A percentile compares a stretch with the other conserved stretches of the same genome.
Conservation (phyloP, 1,140 invertebrate species). For the Eupeodes corollae region DNA sequence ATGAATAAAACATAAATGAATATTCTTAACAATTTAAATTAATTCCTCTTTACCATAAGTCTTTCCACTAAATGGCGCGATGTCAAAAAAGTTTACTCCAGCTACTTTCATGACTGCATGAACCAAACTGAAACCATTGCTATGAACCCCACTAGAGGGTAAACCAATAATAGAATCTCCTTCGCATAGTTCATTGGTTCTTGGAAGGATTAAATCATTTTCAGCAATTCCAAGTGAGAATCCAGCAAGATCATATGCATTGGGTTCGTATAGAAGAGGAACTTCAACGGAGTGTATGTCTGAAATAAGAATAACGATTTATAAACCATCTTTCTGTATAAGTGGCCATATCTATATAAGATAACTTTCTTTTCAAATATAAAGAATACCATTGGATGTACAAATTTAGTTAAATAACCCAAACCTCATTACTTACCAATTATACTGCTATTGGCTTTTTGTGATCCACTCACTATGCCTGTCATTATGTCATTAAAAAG, state of each 20-base stretch:
- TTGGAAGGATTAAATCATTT: constrained; percentile 59
- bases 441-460: constrained; percentile 70
- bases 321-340: too few species aligned
- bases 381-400: too few species aligned
- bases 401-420: too few species aligned
- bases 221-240: constrained; percentile 91
- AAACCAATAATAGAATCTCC: constrained; percentile 82
- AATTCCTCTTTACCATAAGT: constrained; percentile 43
- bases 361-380: too few species aligned
- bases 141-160: constrained; percentile 82
- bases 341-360: too few species aligned
- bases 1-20: not conserved
- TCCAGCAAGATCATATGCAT: constrained; percentile 91
- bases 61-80: constrained; percentile 64
- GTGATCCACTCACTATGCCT: constrained; percentile 77
- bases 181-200: constrained; percentile 51
- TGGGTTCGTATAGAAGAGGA: constrained; percentile 79
- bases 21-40: not conserved
- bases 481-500: constrained; percentile 60
- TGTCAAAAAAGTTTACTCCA: constrained; percentile 51
- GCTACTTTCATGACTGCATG: constrained; percentile 67
- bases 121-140: constrained; percentile 92
- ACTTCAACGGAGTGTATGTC: constrained; percentile 95
- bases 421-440: constrained; percentile 49
- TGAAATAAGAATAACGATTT: constrained; percentile 14